Base-by-base conservation (phyloP, 2,113 vertebrate genomes). In the Takifugu flavidus region DNA sequence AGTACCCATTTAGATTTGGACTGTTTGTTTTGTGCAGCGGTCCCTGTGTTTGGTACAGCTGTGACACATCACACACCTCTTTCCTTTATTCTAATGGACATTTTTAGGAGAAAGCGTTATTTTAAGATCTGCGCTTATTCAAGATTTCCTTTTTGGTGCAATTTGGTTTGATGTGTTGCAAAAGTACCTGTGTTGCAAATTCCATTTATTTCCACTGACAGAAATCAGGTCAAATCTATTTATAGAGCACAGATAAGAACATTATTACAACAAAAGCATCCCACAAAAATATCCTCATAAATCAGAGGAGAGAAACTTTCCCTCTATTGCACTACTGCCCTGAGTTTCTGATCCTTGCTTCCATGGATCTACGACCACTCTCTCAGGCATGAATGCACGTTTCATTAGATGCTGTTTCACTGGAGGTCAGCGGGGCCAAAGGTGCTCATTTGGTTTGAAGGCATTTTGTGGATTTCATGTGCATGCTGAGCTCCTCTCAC, bases 261-360 rank as follows among this genome's bases (percentile, higher is more conserved):
- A 56, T 13, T 49, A 70, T 59, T 59, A 43, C 46, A 39, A 31
- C 42, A 46, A 47, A 76, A 51, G 34, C 34, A 39, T 6, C 2
- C 11, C 8, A 39, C 34, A 39, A 39, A 39, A 10, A 39, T 39
- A 39, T 39, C 8, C 2, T 6, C 8, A 11, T 39, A 39, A 39
- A 39, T 39, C 8, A 11, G 34, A 39, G 8, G 34, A 39, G 34
- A 39, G 34, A 39, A 39, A 39, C 34, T 39, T 39, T 39, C 7
- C 34, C 34, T 39, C 4, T 39, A 39, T 39, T 39, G 7, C 34
- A 39, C 7, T 10, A 39, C 2, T 10, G 7, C 34, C 1, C 34
- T 39, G 34, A 45, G 6, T 74, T 65, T 57, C 27, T 68, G 15
- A 59, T 62, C 26, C 42, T 15, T 75, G 45, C 45, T 43, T 63